phyloP scores from a whole-genome alignment of 2,888 invertebrate genomes.

The Platynereis dumerilii region DNA sequence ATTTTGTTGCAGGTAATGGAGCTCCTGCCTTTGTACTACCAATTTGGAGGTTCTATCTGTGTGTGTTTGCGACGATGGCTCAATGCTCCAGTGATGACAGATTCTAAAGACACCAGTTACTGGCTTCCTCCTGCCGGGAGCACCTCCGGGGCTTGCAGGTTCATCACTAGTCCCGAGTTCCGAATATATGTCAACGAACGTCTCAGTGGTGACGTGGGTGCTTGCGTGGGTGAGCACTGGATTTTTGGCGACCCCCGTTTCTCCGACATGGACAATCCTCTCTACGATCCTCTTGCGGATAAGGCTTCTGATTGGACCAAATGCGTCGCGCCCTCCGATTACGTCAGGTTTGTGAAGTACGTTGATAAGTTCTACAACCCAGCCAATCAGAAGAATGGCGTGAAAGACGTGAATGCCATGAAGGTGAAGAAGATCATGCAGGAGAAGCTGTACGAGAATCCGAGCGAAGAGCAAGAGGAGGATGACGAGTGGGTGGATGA shows the following conservation, averaged over 20 bases:
- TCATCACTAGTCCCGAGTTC: slow-evolving; percentile 37
- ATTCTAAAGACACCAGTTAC: slow-evolving; percentile 41
- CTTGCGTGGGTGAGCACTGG: slow-evolving; percentile 43
- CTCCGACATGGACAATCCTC: slow-evolving; percentile 43
- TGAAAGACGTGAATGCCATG: too few species aligned
- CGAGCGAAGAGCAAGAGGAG: too few species aligned
- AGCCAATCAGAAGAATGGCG: not conserved
- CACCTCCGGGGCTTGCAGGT: not conserved
- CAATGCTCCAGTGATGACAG: slow-evolving; percentile 40
- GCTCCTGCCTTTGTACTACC: slow-evolving; percentile 45
- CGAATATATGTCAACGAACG: slow-evolving; percentile 41
- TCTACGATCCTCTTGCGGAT: slow-evolving; percentile 40
- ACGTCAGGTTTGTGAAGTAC: slow-evolving; percentile 42
- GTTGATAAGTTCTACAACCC: slow-evolving; percentile 22
- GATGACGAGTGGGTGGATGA: too few species aligned
- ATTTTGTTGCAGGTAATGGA: slow-evolving; percentile 47
- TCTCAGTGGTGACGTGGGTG: slow-evolving; percentile 38
- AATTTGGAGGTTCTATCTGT: slow-evolving; percentile 48
- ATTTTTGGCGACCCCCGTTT: slow-evolving; percentile 45
- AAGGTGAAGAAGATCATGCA: too few species aligned
- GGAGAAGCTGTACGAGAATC: too few species aligned
- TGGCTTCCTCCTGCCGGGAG: slow-evolving; percentile 37
- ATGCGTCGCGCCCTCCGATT: slow-evolving; percentile 34
- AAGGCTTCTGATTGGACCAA: slow-evolving; percentile 42
- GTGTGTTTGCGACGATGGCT: slow-evolving; percentile 46